phyloP scores from a whole-genome alignment of 2,888 invertebrate genomes.

The Rhaphigaster nebulosa region DNA sequence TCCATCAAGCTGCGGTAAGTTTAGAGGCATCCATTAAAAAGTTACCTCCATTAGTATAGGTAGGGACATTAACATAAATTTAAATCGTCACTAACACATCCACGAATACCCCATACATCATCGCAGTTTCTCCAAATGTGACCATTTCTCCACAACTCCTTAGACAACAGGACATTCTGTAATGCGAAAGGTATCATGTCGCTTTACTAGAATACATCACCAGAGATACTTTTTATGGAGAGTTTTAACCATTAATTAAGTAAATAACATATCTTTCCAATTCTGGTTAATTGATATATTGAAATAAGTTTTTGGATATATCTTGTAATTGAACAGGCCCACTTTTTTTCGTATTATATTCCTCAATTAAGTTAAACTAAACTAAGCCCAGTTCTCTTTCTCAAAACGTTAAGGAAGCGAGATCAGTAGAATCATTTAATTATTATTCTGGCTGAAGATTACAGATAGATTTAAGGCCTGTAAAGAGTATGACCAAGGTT shows the following conservation, averaged over 20 bases:
- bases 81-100: conserved; percentile 7
- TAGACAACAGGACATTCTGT: neutral
- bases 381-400: too few species aligned
- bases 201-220: neutral
- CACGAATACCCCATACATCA: conserved; percentile 11
- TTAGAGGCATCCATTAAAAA: conserved; percentile 13
- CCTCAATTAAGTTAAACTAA: too few species aligned
- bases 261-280: too few species aligned
- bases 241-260: neutral
- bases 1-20: conserved; percentile 13
- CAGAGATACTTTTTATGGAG: neutral
- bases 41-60: neutral
- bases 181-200: neutral
- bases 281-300: too few species aligned
- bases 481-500: too few species aligned
- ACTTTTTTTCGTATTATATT: too few species aligned
- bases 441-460: too few species aligned
- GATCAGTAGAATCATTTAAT: too few species aligned
- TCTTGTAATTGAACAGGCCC: too few species aligned
- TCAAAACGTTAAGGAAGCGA: too few species aligned
- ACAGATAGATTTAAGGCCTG: too few species aligned
- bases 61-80: conserved; percentile 13
- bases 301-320: too few species aligned
- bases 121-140: neutral
- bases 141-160: neutral